A percentile compares a stretch with the other conserved stretches of the same genome.
Evolutionary conservation across 2,113 vertebrate species (phyloP).

Genomic region (Danionella cerebrum): DNA sequence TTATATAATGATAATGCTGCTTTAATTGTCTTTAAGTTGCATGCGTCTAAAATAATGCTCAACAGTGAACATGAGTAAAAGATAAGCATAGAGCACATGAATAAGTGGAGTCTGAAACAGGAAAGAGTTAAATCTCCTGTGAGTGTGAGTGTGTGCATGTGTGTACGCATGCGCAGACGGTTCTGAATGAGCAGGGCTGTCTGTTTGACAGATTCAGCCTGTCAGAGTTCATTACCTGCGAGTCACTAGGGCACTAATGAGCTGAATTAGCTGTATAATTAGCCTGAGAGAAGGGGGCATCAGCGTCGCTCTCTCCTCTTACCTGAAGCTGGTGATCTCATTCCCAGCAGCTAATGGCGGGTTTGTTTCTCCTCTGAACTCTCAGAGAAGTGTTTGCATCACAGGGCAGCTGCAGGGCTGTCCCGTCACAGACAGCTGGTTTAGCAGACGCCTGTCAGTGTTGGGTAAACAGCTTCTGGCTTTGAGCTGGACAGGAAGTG

Average conservation of each 20-base stretch:
- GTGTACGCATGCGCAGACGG: conserved; percentile 24
- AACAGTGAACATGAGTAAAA: too few species aligned
- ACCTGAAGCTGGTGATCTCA: not conserved
- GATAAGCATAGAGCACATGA: too few species aligned
- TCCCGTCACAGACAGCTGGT: conserved; percentile 53
- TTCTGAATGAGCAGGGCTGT: conserved; percentile 33
- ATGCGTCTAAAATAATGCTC: too few species aligned
- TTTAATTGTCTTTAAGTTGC: too few species aligned
- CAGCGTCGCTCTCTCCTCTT: conserved; percentile 31
- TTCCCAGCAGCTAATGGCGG: not conserved
- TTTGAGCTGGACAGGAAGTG: conserved; percentile 75
- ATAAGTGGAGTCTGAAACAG: too few species aligned
- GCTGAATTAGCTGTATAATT: conserved; percentile 54
- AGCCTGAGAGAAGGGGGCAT: conserved; percentile 46
- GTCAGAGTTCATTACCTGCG: conserved; percentile 53
- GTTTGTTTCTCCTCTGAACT: not conserved
- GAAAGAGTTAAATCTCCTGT: conserved; percentile 14
- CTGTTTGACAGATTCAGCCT: conserved; percentile 49
- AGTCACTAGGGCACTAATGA: conserved; percentile 47
- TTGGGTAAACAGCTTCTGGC: conserved; percentile 65
- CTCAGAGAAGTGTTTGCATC: not conserved
- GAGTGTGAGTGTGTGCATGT: not conserved
- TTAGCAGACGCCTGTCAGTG: conserved; percentile 44
- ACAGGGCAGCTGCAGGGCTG: conserved; percentile 72
- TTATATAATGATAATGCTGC: too few species aligned